Evolutionary conservation across 2,113 vertebrate genomes (phyloP).

Genomic region (Argyrosomus japonicus): DNA sequence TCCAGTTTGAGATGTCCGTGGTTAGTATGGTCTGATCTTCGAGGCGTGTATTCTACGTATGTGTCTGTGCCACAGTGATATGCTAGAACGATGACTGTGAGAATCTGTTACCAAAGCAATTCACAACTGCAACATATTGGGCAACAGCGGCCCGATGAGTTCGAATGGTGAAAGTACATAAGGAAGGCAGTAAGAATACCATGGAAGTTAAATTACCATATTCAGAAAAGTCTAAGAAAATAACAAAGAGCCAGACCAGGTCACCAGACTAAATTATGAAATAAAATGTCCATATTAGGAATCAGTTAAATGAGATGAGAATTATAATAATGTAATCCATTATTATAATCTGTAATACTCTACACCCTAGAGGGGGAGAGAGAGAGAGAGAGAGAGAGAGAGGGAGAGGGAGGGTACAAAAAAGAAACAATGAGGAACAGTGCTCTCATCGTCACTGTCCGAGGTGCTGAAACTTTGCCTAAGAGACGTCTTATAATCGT

Average conservation of each 20-base stretch:
- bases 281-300: not conserved
- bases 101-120: not conserved
- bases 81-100: not conserved
- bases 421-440: not conserved
- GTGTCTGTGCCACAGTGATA: not conserved
- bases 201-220: not conserved
- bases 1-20: fast-evolving
- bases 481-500: not conserved
- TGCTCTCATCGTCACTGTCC: conserved; percentile 36
- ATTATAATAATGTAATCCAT: not conserved
- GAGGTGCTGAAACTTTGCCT: conserved; percentile 35
- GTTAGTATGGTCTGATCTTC: not conserved
- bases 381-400: not conserved
- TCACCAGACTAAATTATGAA: not conserved
- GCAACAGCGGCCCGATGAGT: conserved; percentile 92
- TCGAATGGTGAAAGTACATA: conserved; percentile 82
- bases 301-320: fast-evolving
- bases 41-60: fast-evolving
- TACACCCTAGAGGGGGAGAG: fast-evolving
- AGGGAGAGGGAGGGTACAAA: not conserved
- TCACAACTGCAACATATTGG: conserved; percentile 67
- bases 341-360: not conserved
- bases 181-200: fast-evolving
- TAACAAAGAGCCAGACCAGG: fast-evolving
- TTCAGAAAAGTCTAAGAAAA: not conserved